Conservation (phyloP, 2,888 invertebrate species). For the Linhomoeus sp. region DNA sequence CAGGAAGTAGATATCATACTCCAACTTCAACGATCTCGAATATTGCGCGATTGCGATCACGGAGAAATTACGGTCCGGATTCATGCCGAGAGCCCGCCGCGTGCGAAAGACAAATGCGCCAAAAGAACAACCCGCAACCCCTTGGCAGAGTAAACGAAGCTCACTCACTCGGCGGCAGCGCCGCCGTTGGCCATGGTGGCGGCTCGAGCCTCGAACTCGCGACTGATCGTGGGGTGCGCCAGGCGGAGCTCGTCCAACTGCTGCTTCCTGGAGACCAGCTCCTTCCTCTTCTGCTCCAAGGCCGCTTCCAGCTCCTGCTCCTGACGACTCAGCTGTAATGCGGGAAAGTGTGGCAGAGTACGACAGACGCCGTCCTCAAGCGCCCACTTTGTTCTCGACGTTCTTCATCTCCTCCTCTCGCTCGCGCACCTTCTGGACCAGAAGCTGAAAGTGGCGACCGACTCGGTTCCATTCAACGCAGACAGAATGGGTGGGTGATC, state of each 20-base stretch:
- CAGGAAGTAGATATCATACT: too few species aligned
- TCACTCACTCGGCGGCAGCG: too few species aligned
- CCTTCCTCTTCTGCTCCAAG: conserved; percentile 9
- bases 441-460: conserved; percentile 1
- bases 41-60: too few species aligned
- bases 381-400: conserved; percentile 6
- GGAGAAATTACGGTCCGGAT: too few species aligned
- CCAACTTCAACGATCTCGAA: too few species aligned
- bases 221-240: conserved; percentile 1
- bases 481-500: not conserved
- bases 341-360: too few species aligned
- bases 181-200: too few species aligned
- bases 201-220: too few species aligned
- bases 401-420: conserved; percentile 8
- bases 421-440: not conserved
- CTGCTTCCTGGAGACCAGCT: conserved; percentile 7
- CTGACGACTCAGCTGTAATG: not conserved
- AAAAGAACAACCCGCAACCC: too few species aligned
- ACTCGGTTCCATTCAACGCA: not conserved
- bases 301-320: not conserved
- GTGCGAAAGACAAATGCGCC: too few species aligned
- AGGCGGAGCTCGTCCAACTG: conserved; percentile 7
- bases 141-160: too few species aligned
- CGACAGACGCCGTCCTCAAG: not conserved
- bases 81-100: too few species aligned